Evolutionary conservation across 1,140 invertebrate species (phyloP).

Genomic region (Cherax destructor): DNA sequence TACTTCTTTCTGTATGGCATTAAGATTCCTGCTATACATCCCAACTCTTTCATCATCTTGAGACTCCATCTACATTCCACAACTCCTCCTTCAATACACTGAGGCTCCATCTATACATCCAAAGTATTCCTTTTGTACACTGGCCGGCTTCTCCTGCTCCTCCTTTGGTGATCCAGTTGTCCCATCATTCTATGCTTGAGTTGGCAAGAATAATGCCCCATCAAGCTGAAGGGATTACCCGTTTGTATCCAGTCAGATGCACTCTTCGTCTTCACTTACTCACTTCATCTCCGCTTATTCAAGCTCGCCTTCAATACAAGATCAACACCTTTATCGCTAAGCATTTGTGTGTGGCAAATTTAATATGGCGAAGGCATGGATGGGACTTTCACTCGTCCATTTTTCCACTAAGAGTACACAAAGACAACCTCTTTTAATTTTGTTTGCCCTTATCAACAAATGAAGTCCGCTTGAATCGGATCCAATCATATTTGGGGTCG

Average conservation of each 20-base stretch:
- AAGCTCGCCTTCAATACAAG: conserved; percentile 10
- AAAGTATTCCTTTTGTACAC: background rate
- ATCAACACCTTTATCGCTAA: conserved; percentile 24
- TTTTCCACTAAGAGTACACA: conserved; percentile 23
- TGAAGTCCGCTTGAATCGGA: conserved; percentile 58
- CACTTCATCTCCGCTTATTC: conserved; percentile 20
- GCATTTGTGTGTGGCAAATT: background rate
- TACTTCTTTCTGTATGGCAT: too few relatives aligned
- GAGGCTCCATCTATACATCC: background rate
- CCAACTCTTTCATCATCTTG: too few relatives aligned
- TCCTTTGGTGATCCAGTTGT: background rate
- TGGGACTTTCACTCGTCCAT: background rate
- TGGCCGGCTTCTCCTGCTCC: background rate
- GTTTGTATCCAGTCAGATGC: conserved; percentile 35
- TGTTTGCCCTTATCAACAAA: conserved; percentile 46
- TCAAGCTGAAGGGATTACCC: conserved; percentile 32
- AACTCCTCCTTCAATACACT: background rate
- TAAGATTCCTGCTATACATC: too few relatives aligned
- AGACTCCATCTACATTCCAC: too few relatives aligned
- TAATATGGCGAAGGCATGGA: background rate
- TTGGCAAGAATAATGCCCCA: conserved; percentile 45
- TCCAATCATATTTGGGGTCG: conserved; percentile 58
- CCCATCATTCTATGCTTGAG: conserved; percentile 32
- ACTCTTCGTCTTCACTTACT: conserved; percentile 28
- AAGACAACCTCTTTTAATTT: conserved; percentile 17